phyloP scores from a whole-genome alignment of 37 sponge, comb jelly and placozoan genomes.

The Crambe crambe region DNA sequence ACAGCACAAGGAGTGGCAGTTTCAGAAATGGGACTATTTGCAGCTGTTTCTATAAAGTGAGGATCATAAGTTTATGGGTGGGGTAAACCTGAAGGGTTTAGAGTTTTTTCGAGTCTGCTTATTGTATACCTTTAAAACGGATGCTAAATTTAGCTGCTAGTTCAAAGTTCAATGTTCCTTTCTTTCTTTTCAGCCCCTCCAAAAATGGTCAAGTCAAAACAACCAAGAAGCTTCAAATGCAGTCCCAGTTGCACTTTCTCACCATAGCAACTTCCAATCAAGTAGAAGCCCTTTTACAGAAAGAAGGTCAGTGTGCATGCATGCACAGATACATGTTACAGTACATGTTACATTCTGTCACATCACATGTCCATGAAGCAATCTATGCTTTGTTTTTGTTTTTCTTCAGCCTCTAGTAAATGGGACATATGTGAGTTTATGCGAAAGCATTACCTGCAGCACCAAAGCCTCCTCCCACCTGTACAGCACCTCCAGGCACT shows the following conservation, averaged over 20 bases:
- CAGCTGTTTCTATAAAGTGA: slow-evolving; percentile 13
- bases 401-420: background rate
- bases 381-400: background rate
- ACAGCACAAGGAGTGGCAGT: slow-evolving; percentile 23
- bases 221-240: slow-evolving; percentile 29
- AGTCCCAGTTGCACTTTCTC: slow-evolving; percentile 1
- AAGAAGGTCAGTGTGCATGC: too few relatives aligned
- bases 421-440: slow-evolving; percentile 6
- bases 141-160: too few relatives aligned
- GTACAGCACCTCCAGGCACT: background rate
- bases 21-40: slow-evolving; percentile 12
- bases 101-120: too few relatives aligned
- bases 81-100: background rate
- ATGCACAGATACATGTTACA: too few relatives aligned
- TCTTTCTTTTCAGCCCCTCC: background rate
- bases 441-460: background rate
- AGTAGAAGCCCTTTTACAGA: slow-evolving; percentile 23
- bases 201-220: background rate
- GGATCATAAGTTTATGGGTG: too few relatives aligned
- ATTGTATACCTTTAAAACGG: too few relatives aligned
- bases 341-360: too few relatives aligned
- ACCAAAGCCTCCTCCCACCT: background rate
- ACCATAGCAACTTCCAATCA: slow-evolving; percentile 13
- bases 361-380: too few relatives aligned
- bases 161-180: too few relatives aligned